phyloP scores from a whole-genome alignment of 2,888 invertebrate species.

The Thelaira solivaga region DNA sequence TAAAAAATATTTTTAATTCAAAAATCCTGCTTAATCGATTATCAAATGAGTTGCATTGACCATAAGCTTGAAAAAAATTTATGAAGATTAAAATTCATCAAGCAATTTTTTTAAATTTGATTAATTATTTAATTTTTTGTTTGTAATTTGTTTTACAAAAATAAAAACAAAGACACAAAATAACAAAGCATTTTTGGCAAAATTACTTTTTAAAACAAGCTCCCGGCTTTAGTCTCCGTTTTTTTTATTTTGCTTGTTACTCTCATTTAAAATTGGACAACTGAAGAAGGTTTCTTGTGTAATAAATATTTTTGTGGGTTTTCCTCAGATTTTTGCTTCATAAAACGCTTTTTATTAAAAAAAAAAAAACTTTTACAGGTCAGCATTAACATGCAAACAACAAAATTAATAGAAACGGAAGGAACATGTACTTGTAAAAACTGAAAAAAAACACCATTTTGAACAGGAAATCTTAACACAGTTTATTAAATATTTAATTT shows the following conservation, averaged over 20 bases:
- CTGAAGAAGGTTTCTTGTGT: constrained; percentile 11
- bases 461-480: constrained; percentile 46
- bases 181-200: no score
- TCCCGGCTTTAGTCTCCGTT: not conserved
- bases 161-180: no score
- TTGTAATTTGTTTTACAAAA: no score
- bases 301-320: not conserved
- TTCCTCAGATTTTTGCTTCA: constrained; percentile 4
- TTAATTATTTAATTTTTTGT: no score
- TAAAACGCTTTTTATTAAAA: not conserved
- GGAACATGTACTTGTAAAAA: not conserved
- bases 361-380: constrained; percentile 8
- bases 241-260: not conserved
- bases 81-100: no score
- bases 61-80: no score
- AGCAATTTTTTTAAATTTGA: no score
- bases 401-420: not conserved
- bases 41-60: no score
- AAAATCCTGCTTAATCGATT: no score
- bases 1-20: no score
- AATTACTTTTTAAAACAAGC: constrained; percentile 3
- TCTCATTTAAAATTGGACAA: not conserved
- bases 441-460: constrained; percentile 38
- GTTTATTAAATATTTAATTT: constrained; percentile 59
- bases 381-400: constrained; percentile 4